A percentile compares a stretch with the other conserved stretches of the same genome.
These are phyloP conservation scores for Cyanoramphus novaezelandiae DNA, from an alignment of 2,113 vertebrate species.

Conservation along the genomic window DNA sequence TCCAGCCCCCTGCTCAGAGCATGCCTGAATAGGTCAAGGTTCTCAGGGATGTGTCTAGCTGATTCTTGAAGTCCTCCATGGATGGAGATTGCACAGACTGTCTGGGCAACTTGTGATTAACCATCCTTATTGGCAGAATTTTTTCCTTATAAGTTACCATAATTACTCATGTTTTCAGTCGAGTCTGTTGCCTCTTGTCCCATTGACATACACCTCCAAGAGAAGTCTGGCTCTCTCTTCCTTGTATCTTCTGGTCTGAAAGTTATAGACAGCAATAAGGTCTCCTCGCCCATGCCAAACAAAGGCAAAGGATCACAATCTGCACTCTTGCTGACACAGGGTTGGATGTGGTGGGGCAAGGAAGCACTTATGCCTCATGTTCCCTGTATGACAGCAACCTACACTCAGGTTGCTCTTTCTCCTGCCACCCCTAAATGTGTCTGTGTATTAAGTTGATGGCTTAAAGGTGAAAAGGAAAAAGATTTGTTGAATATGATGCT, in stretches of 20 bases:
- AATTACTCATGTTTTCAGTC: background rate
- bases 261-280: background rate
- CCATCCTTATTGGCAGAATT: background rate
- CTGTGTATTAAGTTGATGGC: background rate
- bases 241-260: background rate
- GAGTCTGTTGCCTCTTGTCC: background rate
- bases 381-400: background rate
- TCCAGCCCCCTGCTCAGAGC: background rate
- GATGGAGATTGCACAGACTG: background rate
- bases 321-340: background rate
- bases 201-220: background rate
- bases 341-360: background rate
- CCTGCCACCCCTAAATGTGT: background rate
- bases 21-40: background rate
- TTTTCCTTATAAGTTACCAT: background rate
- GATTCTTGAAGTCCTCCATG: background rate
- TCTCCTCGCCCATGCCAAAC: background rate
- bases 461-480: background rate
- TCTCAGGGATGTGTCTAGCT: background rate
- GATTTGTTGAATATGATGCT: background rate
- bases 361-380: accelerated
- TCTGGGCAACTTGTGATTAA: background rate
- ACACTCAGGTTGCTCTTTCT: background rate
- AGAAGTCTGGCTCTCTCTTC: background rate
- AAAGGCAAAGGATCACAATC: background rate